A percentile compares a stretch with the other conserved stretches of the same genome.
Conservation (phyloP, 2,888 invertebrate species). For the Hirtodrosophila alboralis region DNA sequence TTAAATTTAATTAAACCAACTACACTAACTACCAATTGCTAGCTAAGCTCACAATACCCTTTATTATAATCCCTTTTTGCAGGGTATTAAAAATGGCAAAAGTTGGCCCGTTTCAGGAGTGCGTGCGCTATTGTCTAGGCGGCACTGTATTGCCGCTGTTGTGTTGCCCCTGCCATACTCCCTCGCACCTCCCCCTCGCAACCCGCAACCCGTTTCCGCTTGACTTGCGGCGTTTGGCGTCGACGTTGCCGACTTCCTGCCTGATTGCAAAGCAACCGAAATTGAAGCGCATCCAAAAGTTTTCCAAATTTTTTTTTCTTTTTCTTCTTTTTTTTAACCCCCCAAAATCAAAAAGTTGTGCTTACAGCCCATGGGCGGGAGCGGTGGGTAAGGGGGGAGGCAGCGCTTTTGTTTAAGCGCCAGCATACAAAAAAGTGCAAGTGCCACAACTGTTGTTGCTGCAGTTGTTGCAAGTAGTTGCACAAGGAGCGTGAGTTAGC, state of each 20-base stretch:
- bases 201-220: conserved; percentile 55
- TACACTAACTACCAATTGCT: too few species aligned
- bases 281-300: conserved; percentile 70
- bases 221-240: conserved; percentile 74
- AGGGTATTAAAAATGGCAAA: conserved; percentile 48
- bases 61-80: too few species aligned
- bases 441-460: conserved; percentile 53
- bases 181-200: too few species aligned
- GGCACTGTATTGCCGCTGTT: conserved; percentile 30
- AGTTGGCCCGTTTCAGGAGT: conserved; percentile 58
- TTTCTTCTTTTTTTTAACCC: conserved; percentile 22
- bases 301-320: conserved; percentile 33
- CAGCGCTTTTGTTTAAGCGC: conserved; percentile 66
- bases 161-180: too few species aligned
- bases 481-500: too few species aligned
- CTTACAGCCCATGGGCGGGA: conserved; percentile 32
- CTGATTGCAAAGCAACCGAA: conserved; percentile 75
- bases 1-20: too few species aligned
- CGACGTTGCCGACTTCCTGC: conserved; percentile 37
- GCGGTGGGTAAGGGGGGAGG: background rate
- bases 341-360: conserved; percentile 76
- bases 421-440: conserved; percentile 65
- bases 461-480: too few species aligned
- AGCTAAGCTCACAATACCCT: background rate
- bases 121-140: conserved; percentile 68